These are phyloP conservation scores for Cyprinus carpio DNA, from an alignment of 2,113 vertebrate genomes.

Conservation along the genomic window DNA sequence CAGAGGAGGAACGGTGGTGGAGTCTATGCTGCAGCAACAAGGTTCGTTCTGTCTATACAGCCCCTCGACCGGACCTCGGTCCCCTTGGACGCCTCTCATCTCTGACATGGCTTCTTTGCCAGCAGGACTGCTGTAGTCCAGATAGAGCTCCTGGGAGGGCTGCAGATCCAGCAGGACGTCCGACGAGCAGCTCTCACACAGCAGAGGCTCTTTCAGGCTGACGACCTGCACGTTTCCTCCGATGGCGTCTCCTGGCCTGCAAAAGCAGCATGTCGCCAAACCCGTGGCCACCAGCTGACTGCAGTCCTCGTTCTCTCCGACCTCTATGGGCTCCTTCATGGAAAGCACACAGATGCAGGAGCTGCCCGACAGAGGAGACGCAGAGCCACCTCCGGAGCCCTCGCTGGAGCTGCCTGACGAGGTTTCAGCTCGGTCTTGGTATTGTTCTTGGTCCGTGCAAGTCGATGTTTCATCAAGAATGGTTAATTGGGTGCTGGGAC, in stretches of 20 bases:
- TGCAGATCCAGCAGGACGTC: conserved; percentile 58
- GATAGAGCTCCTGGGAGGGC: conserved; percentile 64
- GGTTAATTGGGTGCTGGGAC: conserved; percentile 50
- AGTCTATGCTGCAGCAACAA: conserved; percentile 75
- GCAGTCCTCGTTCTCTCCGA: conserved; percentile 90
- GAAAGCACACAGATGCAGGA: conserved; percentile 71
- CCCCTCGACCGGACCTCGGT: conserved; percentile 43
- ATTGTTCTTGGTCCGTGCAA: conserved; percentile 45
- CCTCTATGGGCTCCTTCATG: conserved; percentile 83
- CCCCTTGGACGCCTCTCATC: conserved; percentile 51
- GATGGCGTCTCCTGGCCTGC: conserved; percentile 60
- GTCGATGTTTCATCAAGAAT: conserved; percentile 47
- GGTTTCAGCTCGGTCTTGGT: conserved; percentile 18
- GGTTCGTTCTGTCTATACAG: conserved; percentile 69
- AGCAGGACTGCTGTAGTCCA: conserved; percentile 64
- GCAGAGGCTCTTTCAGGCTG: conserved; percentile 67
- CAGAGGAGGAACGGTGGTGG: conserved; percentile 54
- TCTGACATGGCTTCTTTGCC: conserved; percentile 55
- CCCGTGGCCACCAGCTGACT: conserved; percentile 84
- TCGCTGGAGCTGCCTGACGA: conserved; percentile 50
- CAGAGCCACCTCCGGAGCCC: conserved; percentile 62
- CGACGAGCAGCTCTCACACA: conserved; percentile 50
- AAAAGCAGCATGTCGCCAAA: conserved; percentile 66
- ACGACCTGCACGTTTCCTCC: not conserved
- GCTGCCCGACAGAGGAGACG: conserved; percentile 59